Conservation (phyloP, 2,888 invertebrate genomes). For the Syrista parreyssii region DNA sequence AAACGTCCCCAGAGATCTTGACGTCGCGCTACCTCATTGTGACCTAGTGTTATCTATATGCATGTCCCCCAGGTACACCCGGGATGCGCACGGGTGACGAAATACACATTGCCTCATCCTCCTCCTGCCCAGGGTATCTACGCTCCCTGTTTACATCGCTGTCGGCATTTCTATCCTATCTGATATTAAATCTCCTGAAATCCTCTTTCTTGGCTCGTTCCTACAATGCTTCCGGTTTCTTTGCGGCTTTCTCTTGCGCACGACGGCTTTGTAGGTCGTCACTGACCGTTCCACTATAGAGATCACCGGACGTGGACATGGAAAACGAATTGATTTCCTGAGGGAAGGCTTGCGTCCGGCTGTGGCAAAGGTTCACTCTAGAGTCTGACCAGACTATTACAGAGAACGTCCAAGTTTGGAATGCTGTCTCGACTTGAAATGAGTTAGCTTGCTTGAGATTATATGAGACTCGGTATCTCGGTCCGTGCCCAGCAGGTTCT, state of each 20-base stretch:
- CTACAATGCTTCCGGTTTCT: neutral
- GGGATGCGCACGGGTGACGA: slow-evolving; percentile 44
- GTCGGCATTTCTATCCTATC: slow-evolving; percentile 55
- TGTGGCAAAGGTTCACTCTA: slow-evolving; percentile 3
- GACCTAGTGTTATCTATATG: slow-evolving; percentile 45
- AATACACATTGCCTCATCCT: slow-evolving; percentile 52
- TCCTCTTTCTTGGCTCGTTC: slow-evolving; percentile 39
- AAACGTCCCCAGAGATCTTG: slow-evolving; percentile 38
- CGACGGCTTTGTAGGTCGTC: slow-evolving; percentile 24
- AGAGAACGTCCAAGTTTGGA: neutral
- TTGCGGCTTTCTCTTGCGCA: slow-evolving; percentile 14
- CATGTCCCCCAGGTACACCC: slow-evolving; percentile 25
- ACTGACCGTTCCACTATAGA: neutral
- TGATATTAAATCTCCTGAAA: slow-evolving; percentile 61
- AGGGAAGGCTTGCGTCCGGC: slow-evolving; percentile 14
- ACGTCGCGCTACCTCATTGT: slow-evolving; percentile 19
- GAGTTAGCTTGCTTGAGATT: neutral
- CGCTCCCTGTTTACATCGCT: slow-evolving; percentile 50
- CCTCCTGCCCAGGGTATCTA: slow-evolving; percentile 27
- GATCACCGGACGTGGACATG: neutral
- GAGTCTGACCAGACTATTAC: neutral
- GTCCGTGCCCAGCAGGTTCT: neutral
- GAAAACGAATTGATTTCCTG: slow-evolving; percentile 40
- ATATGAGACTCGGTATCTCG: neutral
- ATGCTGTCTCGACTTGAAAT: neutral